Conservation (phyloP, 2,888 invertebrate genomes). For the Antheraea assamensis region DNA sequence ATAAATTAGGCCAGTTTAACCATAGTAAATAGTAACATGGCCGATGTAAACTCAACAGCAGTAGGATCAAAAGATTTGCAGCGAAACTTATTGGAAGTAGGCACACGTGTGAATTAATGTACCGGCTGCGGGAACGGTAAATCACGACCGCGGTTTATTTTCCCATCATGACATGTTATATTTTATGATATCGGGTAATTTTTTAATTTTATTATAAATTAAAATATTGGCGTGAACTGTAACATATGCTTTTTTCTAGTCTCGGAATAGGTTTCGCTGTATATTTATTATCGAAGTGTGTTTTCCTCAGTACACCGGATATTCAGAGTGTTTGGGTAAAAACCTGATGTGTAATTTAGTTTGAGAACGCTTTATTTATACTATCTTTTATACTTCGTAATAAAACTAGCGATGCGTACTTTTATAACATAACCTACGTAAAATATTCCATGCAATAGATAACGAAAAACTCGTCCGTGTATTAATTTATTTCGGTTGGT, state of each 20-base stretch:
- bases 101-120: slow-evolving; percentile 50
- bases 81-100: slow-evolving; percentile 36
- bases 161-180: slow-evolving; percentile 39
- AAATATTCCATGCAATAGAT: not conserved
- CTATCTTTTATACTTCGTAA: not conserved
- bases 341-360: not conserved
- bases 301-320: slow-evolving; percentile 13
- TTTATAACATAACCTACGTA: not conserved
- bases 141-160: slow-evolving; percentile 56
- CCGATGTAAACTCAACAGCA: slow-evolving; percentile 37
- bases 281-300: slow-evolving; percentile 15
- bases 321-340: slow-evolving; percentile 1
- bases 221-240: slow-evolving; percentile 21
- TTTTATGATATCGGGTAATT: slow-evolving; percentile 49
- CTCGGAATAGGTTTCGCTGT: slow-evolving; percentile 19
- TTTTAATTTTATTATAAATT: slow-evolving; percentile 33
- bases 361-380: not conserved
- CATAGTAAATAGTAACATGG: slow-evolving; percentile 31
- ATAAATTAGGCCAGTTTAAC: slow-evolving; percentile 28
- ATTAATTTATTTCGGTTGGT: not conserved
- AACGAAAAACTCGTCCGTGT: not conserved
- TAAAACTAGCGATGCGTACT: not conserved
- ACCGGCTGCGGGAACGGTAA: slow-evolving; percentile 39
- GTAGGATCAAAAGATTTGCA: slow-evolving; percentile 54
- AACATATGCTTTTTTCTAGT: slow-evolving; percentile 24